Evolutionary conservation across 1,140 invertebrate species (phyloP).

Genomic region (Euwallacea similis): DNA sequence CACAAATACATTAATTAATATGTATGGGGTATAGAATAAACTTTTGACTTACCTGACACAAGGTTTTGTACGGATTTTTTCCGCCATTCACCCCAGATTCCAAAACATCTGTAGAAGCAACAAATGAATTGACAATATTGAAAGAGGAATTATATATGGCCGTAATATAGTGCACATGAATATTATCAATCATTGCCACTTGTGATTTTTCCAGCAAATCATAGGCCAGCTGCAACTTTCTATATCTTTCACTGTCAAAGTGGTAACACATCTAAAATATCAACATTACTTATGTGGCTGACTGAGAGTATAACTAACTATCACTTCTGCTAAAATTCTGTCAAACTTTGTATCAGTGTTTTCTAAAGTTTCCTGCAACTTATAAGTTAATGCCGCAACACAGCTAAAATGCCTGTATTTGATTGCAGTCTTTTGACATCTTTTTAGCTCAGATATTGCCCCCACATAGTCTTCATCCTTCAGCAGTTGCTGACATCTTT

Average conservation of each 20-base stretch:
- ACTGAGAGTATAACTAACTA: not conserved
- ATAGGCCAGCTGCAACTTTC: slow-evolving; percentile 84
- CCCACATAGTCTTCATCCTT: slow-evolving; percentile 84
- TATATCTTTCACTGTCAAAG: slow-evolving; percentile 74
- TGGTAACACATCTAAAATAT: slow-evolving; percentile 63
- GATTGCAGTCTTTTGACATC: slow-evolving; percentile 82
- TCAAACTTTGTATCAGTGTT: slow-evolving; percentile 92
- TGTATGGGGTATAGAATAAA: too few relatives aligned
- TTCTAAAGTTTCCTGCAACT: slow-evolving; percentile 88
- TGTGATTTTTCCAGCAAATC: slow-evolving; percentile 82
- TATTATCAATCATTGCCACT: slow-evolving; percentile 84
- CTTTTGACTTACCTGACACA: slow-evolving; percentile 64
- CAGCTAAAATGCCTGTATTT: slow-evolving; percentile 83
- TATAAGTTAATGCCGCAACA: slow-evolving; percentile 80
- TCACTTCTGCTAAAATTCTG: slow-evolving; percentile 76
- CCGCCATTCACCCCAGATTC: slow-evolving; percentile 54
- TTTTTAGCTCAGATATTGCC: slow-evolving; percentile 83
- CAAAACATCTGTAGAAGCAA: slow-evolving; percentile 47
- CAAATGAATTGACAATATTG: slow-evolving; percentile 72
- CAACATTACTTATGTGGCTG: not conserved
- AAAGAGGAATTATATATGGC: slow-evolving; percentile 90
- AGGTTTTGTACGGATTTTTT: slow-evolving; percentile 74
- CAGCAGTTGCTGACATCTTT: slow-evolving; percentile 78
- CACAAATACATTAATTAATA: too few relatives aligned
- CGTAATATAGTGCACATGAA: slow-evolving; percentile 93